Evolutionary conservation across 2,797 vertebrate species (phyloP), one percentile per base, ranked within the genome.

Genomic region (Thunnus albacares): DNA sequence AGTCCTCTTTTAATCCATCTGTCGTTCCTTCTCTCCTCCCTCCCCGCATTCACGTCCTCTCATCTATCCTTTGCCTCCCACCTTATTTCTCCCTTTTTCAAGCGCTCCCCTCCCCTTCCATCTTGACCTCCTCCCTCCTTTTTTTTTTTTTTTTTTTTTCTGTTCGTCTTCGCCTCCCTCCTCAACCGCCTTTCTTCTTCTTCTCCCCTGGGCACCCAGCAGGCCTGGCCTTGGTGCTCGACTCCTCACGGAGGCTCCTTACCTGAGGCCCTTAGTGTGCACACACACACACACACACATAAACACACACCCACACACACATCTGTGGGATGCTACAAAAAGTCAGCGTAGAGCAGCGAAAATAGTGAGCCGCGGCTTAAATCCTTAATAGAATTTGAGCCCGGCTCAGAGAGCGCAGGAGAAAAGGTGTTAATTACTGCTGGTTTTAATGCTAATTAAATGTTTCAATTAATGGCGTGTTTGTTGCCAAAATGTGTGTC

Each of bases 361-460:
- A 87, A 86, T 15, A 49, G 75, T 70, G 77, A 91, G 94, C 93
- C 90, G 94, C 28, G 28, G 28, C 94, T 94, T 92, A 94, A 2
- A 94, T 87, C 67, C 93, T 95, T 96, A 96, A 97, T 96, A 95
- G 96, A 96, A 96, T 97, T 94, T 94, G 90, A 92, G 89, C 91
- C 79, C 22, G 76, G 94, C 93, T 95, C 88, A 86, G 90, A 90
- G 93, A 86, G 87, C 90, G 93, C 88, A 79, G 90, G 87, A 90
- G 87, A 95, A 96, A 96, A 96, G 93, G 95, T 96, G 95, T 96
- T 98, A 97, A 97, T 98, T 97, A 97, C 95, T 92, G 91, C 95
- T 95, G 92, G 95, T 95, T 95, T 96, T 95, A 90, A 95, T 95
- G 96, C 96, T 96, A 97, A 97, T 96, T 96, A 95, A 97, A 95